These are phyloP conservation scores for Psittacula echo DNA, from an alignment of 2,797 vertebrate genomes.

Conservation along the genomic window DNA sequence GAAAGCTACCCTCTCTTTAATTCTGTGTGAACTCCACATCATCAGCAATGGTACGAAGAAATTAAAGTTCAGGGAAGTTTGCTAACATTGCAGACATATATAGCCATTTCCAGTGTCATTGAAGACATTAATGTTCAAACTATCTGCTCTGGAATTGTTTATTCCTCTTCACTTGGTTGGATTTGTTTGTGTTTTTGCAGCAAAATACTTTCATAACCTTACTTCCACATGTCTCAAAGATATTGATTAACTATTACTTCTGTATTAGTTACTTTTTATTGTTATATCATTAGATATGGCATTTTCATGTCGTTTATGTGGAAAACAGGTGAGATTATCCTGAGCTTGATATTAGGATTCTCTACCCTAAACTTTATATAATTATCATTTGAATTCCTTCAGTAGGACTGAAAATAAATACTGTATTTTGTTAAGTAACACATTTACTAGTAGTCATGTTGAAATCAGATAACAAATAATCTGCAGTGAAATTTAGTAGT, in stretches of 20 bases:
- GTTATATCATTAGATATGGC: not conserved
- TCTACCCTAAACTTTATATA: not conserved
- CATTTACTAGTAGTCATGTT: not conserved
- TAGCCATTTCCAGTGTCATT: fast-evolving
- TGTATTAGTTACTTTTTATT: not conserved
- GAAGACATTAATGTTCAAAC: not conserved
- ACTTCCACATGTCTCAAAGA: not conserved
- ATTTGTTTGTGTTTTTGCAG: not conserved
- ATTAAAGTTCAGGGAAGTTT: not conserved
- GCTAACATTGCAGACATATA: not conserved
- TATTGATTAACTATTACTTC: not conserved
- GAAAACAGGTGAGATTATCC: not conserved
- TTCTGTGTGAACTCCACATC: not conserved
- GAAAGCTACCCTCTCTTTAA: not conserved
- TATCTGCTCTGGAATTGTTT: not conserved
- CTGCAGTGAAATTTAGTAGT: not conserved
- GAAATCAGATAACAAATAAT: not conserved
- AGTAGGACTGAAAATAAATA: not conserved
- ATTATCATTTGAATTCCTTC: not conserved
- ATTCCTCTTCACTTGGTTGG: not conserved
- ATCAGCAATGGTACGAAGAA: not conserved
- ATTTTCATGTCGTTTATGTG: not conserved
- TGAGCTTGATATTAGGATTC: not conserved
- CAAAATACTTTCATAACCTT: not conserved
- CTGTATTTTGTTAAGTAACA: not conserved